Evolutionary conservation across 2,113 vertebrate species (phyloP).

Genomic region (Tympanuchus pallidicinctus): DNA sequence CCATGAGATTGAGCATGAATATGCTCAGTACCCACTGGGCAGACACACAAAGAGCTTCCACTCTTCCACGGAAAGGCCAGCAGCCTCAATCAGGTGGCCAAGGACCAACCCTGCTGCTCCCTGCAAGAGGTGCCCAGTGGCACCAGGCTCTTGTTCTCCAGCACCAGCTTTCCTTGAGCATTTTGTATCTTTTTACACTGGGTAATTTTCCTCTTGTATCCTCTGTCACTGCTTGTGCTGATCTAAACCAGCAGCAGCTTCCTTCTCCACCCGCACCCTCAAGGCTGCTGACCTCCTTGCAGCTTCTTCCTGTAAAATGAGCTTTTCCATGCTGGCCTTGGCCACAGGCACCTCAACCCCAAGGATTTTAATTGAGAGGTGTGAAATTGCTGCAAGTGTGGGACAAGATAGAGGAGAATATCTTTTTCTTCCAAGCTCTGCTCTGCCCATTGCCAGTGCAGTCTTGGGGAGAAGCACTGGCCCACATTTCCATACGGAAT

Average conservation of each 20-base stretch:
- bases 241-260: neutral
- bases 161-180: neutral
- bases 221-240: accelerated
- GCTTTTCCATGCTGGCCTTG: neutral
- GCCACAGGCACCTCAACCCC: neutral
- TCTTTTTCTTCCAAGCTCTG: neutral
- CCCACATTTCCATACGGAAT: neutral
- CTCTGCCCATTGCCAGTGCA: neutral
- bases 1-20: neutral
- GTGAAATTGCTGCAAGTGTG: neutral
- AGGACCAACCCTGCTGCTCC: neutral
- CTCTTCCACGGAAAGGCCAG: neutral
- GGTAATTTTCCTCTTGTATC: neutral
- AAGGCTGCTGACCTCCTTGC: accelerated
- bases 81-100: neutral
- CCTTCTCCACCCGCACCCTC: neutral
- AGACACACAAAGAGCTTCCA: neutral
- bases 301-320: neutral
- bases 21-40: accelerated
- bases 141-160: neutral
- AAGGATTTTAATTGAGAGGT: neutral
- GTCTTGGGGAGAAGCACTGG: neutral
- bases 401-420: neutral
- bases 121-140: neutral
- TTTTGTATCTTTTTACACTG: neutral